Evolutionary conservation across 2,888 invertebrate genomes (phyloP).

Genomic region (Drosophila fulvimacula): DNA sequence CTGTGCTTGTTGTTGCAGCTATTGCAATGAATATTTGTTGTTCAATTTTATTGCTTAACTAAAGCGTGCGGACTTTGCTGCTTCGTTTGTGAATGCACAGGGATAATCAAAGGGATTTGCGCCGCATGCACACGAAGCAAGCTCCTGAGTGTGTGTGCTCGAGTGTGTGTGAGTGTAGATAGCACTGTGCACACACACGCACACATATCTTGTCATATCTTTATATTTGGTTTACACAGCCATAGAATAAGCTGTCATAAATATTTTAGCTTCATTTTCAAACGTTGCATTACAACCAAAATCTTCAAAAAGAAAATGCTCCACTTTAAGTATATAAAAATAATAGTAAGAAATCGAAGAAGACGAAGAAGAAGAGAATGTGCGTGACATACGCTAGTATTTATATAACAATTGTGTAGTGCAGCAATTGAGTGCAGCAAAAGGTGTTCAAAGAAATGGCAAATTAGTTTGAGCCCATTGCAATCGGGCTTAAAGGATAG

Average conservation of each 20-base stretch:
- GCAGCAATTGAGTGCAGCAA: not conserved
- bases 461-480: not conserved
- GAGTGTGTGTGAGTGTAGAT: slow-evolving; percentile 3
- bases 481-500: not conserved
- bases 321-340: not conserved
- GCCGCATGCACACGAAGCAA: slow-evolving; percentile 47
- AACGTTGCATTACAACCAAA: slow-evolving; percentile 27
- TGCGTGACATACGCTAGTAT: slow-evolving; percentile 5
- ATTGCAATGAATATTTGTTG: slow-evolving; percentile 60
- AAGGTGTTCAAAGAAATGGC: not conserved
- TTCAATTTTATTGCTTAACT: slow-evolving; percentile 58
- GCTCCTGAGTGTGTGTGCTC: slow-evolving; percentile 18
- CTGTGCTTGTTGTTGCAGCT: slow-evolving; percentile 23
- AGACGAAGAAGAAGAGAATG: not conserved
- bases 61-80: slow-evolving; percentile 57
- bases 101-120: slow-evolving; percentile 68
- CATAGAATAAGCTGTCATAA: slow-evolving; percentile 56
- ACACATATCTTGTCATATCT: slow-evolving; percentile 5
- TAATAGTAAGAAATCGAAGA: not conserved
- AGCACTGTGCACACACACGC: slow-evolving; percentile 1
- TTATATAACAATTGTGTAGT: not conserved
- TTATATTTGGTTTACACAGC: slow-evolving; percentile 37
- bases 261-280: slow-evolving; percentile 67
- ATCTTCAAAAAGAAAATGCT: not conserved
- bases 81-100: slow-evolving; percentile 57